Conservation (phyloP, 2,888 invertebrate genomes). For the Oligia latruncula region DNA sequence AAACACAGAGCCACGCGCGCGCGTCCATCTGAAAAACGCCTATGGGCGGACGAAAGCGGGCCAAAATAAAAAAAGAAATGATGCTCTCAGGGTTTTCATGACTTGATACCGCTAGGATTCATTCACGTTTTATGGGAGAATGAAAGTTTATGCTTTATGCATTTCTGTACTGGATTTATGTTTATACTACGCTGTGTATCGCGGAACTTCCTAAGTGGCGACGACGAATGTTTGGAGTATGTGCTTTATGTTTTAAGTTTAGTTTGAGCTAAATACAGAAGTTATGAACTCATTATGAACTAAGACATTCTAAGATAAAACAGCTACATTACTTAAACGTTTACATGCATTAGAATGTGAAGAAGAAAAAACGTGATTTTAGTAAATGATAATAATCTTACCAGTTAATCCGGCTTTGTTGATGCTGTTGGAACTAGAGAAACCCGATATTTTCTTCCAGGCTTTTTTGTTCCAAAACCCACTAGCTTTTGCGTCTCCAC, state of each 20-base stretch:
- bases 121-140: conserved; percentile 82
- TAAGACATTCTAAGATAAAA: conserved; percentile 52
- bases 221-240: conserved; percentile 70
- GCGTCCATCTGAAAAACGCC: conserved; percentile 89
- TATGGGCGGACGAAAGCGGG: conserved; percentile 87
- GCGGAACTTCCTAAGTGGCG: conserved; percentile 72
- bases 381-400: conserved; percentile 82
- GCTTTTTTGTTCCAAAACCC: conserved; percentile 94
- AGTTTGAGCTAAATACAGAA: conserved; percentile 85
- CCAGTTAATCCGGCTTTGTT: conserved; percentile 92
- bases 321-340: conserved; percentile 51
- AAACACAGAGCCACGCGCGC: conserved; percentile 82
- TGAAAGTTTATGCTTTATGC: conserved; percentile 69
- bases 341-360: conserved; percentile 60
- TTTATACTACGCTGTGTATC: conserved; percentile 77
- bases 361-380: conserved; percentile 35
- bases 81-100: conserved; percentile 83
- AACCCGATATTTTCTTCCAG: conserved; percentile 94
- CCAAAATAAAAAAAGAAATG: conserved; percentile 83
- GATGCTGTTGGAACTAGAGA: conserved; percentile 93
- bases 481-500: conserved; percentile 87
- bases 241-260: conserved; percentile 69
- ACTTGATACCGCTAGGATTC: conserved; percentile 83
- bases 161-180: conserved; percentile 66
- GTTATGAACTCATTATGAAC: conserved; percentile 60